Conservation (phyloP, 2,888 invertebrate species). For the Neocrepidodera transversa region DNA sequence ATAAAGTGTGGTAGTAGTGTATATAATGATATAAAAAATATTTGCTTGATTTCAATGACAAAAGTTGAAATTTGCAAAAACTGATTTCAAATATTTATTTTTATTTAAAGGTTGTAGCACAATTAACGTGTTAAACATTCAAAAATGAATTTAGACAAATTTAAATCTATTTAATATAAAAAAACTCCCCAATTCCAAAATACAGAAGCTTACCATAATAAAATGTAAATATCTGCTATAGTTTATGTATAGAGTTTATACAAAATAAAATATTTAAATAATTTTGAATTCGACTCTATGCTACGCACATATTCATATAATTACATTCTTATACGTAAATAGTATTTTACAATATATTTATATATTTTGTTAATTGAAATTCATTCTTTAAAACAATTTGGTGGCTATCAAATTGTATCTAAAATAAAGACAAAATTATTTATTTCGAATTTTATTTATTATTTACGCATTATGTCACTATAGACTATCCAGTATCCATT, state of each 20-base stretch:
- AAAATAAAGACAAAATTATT: conserved; percentile 14
- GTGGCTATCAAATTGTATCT: conserved; percentile 34
- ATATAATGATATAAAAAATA: no score
- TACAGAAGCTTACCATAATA: background rate
- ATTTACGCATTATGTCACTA: no score
- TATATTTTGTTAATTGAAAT: conserved; percentile 44
- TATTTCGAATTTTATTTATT: background rate
- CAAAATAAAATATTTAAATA: conserved; percentile 1
- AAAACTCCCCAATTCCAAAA: no score
- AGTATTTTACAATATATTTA: conserved; percentile 34
- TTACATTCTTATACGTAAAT: conserved; percentile 36
- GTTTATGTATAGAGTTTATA: conserved; percentile 1
- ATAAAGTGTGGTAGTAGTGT: no score
- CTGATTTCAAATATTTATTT: no score
- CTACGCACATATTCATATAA: conserved; percentile 25
- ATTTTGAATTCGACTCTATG: conserved; percentile 5
- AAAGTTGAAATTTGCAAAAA: no score
- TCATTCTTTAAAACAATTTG: conserved; percentile 26
- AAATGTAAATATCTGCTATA: conserved; percentile 4
- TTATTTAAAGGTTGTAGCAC: no score
- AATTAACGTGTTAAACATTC: no score
- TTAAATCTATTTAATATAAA: no score
- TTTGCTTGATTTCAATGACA: no score
- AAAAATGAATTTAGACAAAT: no score
- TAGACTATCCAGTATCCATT: no score